phyloP scores from a whole-genome alignment of 2,113 vertebrate genomes.

The Tupaia chinensis region DNA sequence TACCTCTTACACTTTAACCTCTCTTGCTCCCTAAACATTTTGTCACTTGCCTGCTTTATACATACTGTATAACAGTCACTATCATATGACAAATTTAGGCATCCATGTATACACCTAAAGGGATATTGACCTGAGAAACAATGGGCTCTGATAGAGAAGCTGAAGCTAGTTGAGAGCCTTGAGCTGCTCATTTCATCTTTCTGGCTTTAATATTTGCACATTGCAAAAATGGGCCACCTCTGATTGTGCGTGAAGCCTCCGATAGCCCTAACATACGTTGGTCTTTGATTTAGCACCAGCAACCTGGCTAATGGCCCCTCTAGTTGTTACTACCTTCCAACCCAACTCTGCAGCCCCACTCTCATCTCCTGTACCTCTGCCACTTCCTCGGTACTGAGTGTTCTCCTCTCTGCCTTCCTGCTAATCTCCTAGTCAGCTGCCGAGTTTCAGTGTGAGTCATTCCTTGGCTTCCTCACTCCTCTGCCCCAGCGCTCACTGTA shows the following conservation, averaged over 20 bases:
- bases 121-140: not conserved
- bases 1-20: not conserved
- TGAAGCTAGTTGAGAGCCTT: not conserved
- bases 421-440: not conserved
- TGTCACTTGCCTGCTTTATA: not conserved
- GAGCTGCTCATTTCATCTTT: not conserved
- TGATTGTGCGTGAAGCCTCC: not conserved
- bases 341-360: not conserved
- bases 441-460: not conserved
- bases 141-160: not conserved
- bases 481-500: fast-evolving
- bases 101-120: not conserved
- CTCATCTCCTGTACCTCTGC: not conserved
- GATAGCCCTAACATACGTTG: fast-evolving
- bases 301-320: not conserved
- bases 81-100: not conserved
- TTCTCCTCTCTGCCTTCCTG: not conserved
- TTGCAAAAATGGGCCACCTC: not conserved
- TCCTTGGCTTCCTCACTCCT: not conserved
- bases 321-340: not conserved
- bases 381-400: not conserved
- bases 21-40: not conserved
- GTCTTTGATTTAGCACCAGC: not conserved
- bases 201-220: not conserved
- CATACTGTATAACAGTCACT: not conserved